Evolutionary conservation across 2,888 invertebrate genomes (phyloP).

Genomic region (Drosophila falleni): DNA sequence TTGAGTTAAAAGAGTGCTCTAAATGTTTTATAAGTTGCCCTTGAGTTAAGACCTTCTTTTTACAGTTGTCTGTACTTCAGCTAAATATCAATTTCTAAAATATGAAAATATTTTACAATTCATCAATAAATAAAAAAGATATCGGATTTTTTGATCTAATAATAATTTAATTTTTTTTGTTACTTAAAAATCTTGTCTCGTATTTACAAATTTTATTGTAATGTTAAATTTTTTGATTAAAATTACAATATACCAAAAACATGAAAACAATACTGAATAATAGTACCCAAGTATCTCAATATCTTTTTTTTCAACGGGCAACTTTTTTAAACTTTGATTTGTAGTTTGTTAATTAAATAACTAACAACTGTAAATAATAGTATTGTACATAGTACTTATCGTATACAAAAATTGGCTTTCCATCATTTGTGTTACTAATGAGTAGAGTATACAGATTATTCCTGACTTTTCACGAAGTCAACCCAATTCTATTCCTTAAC

Average conservation of each 20-base stretch:
- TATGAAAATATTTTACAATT: background rate
- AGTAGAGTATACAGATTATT: constrained; percentile 18
- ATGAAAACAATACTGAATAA: no score
- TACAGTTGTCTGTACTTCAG: background rate
- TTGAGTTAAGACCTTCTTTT: constrained; percentile 6
- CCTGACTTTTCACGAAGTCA: background rate
- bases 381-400: constrained; percentile 47
- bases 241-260: no score
- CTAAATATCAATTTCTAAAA: background rate
- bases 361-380: constrained; percentile 51
- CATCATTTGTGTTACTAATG: constrained; percentile 35
- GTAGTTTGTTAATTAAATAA: constrained; percentile 36
- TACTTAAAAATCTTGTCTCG: no score
- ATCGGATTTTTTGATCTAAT: no score
- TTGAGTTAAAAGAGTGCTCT: constrained; percentile 3
- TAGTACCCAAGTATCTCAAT: background rate
- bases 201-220: no score
- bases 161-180: no score
- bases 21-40: constrained; percentile 25
- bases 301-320: constrained; percentile 18
- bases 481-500: background rate
- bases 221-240: no score
- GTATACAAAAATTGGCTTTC: constrained; percentile 50
- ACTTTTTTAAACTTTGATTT: constrained; percentile 38
- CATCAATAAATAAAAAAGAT: background rate